Evolutionary conservation across 2,797 vertebrate genomes (phyloP), one percentile per base, ranked within the genome.

Genomic region (Rhinophrynus dorsalis): DNA sequence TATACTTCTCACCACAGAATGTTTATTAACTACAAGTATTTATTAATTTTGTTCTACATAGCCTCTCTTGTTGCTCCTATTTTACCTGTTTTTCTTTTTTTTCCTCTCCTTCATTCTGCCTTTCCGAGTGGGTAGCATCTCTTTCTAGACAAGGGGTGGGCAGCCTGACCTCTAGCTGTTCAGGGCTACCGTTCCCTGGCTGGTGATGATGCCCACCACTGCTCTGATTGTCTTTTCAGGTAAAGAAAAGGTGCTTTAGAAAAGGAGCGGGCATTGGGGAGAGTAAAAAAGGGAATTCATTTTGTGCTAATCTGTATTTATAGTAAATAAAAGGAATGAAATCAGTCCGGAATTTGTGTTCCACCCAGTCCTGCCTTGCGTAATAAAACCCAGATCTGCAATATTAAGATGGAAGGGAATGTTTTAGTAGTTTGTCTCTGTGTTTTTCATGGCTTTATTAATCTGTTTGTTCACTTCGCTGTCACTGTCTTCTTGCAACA

Each of bases 261-360:
- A 56, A 15, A 71, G 38, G 23, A 70, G 38, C 10, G 23, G 33
- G 61, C 45, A 17, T 54, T 59, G 61, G 61, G 54, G 50, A 51
- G 48, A 58, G 59, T 73, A 73, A 50, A 63, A 35, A 59, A 69
- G 44, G 30, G 27, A 52, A 59, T 65, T 78, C 52, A 78, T 48
- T 65, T 64, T 64, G n/a, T 45, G 15, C 47, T 74, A 58, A 51
- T 74, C 61, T 54, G 21, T 67, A 68, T 74, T 76, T 62, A 55
- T 48, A 57, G 38, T 67, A 61, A 67, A 75, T 66, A 75, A 68
- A 61, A 33, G 48, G 55, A 21, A 68, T 69, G 70, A 74, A 71
- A 59, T 70, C 51, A 40, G 35, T 12, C 37, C 56, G 63, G 65
- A 67, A 75, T 74, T 68, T 47, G 48, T 10, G 66, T 67, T 76